phyloP scores from a whole-genome alignment of 2,113 vertebrate genomes.

The Hypanus sabinus region DNA sequence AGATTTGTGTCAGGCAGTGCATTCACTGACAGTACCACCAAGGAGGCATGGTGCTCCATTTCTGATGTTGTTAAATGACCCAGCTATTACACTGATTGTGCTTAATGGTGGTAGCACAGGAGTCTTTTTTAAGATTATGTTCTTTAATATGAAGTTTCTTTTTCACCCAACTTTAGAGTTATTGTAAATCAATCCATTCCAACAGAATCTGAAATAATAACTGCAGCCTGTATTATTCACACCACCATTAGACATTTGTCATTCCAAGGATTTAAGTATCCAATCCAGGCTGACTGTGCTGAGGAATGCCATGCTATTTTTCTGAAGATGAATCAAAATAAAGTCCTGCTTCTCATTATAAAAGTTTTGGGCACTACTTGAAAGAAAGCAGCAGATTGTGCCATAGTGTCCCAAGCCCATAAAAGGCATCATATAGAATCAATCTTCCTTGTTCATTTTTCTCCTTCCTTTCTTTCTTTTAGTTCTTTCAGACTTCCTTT shows the following conservation, averaged over 20 bases:
- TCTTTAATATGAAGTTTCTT: background rate
- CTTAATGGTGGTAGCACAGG: background rate
- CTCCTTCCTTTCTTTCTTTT: background rate
- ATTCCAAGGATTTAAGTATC: background rate
- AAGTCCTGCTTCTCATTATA: background rate
- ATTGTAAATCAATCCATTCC: background rate
- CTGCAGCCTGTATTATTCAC: background rate
- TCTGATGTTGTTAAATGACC: background rate
- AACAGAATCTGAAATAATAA: background rate
- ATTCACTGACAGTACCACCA: background rate
- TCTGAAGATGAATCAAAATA: background rate
- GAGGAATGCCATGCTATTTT: background rate
- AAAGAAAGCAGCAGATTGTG: background rate
- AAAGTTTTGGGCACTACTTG: background rate
- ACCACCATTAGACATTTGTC: background rate
- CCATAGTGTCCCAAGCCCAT: background rate
- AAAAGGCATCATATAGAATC: background rate
- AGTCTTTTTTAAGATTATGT: constrained; percentile 27
- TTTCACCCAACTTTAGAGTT: background rate
- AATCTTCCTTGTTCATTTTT: background rate
- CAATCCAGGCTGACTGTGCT: background rate
- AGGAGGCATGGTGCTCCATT: background rate
- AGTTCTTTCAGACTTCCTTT: background rate
- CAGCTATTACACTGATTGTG: background rate
- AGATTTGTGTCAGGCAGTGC: background rate